phyloP scores from a whole-genome alignment of 2,797 vertebrate genomes.

The Pitangus sulphuratus region DNA sequence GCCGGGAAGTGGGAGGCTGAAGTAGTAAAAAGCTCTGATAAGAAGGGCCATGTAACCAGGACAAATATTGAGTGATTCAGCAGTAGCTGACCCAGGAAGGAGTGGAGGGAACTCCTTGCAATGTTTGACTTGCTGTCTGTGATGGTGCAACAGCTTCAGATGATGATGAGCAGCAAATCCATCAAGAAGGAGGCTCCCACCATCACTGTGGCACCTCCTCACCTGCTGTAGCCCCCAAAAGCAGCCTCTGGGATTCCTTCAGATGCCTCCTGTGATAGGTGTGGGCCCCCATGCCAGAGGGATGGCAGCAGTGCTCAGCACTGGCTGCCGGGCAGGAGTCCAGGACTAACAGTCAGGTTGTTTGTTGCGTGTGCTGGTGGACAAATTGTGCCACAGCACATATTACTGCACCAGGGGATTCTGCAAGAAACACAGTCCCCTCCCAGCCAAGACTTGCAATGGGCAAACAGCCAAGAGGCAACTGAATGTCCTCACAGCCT shows the following conservation, averaged over 20 bases:
- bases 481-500: background rate
- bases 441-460: background rate
- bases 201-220: fast-evolving
- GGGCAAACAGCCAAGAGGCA: background rate
- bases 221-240: background rate
- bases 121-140: fast-evolving
- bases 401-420: background rate
- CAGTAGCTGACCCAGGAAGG: background rate
- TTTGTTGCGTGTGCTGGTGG: fast-evolving
- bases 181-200: fast-evolving
- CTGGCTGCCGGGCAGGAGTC: background rate
- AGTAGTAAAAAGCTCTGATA: background rate
- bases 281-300: fast-evolving
- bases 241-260: background rate
- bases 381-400: background rate
- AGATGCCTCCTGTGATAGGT: background rate
- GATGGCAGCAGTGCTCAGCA: background rate
- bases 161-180: fast-evolving
- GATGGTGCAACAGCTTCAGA: fast-evolving
- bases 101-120: background rate
- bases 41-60: background rate
- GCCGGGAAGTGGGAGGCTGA: background rate
- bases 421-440: background rate
- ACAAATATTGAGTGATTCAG: background rate
- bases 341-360: background rate